Percentiles rank a stretch among this genome's conserved stretches.
Conservation (phyloP, 1,140 invertebrate genomes). For the Brachionus asplanchnoidis region DNA sequence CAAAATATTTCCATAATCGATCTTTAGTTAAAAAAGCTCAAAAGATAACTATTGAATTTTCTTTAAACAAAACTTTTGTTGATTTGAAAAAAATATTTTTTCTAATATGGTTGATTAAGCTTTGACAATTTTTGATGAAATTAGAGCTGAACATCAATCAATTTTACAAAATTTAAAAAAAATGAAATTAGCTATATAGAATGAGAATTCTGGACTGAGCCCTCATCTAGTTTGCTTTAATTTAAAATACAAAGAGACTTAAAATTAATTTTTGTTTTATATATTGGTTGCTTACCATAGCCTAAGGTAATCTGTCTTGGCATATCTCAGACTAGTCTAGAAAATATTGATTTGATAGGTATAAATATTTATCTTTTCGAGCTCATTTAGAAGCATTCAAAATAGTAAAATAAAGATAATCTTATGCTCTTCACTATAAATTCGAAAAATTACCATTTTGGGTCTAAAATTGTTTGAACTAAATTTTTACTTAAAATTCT, state of each 20-base stretch:
- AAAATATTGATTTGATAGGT: background rate
- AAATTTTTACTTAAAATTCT: background rate
- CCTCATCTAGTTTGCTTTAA: background rate
- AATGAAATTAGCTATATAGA: background rate
- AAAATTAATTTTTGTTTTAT: background rate
- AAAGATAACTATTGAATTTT: too few species aligned
- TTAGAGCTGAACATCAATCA: conserved; percentile 2
- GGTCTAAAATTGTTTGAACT: background rate
- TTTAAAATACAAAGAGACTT: background rate
- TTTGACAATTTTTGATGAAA: background rate
- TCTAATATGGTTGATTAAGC: conserved; percentile 1
- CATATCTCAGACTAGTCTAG: background rate
- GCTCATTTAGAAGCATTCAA: background rate
- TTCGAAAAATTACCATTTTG: background rate
- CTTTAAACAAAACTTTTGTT: too few species aligned
- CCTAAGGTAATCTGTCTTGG: background rate
- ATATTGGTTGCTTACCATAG: background rate
- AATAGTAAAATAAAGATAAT: background rate
- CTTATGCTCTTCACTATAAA: background rate
- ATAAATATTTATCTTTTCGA: background rate
- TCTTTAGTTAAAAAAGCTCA: too few species aligned
- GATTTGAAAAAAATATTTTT: too few species aligned
- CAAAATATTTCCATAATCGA: too few species aligned
- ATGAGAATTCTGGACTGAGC: background rate
- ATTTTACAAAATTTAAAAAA: background rate